A percentile compares a stretch with the other conserved stretches of the same genome.
phyloP scores from a whole-genome alignment of 1,140 invertebrate genomes.

The Papilio machaon region DNA sequence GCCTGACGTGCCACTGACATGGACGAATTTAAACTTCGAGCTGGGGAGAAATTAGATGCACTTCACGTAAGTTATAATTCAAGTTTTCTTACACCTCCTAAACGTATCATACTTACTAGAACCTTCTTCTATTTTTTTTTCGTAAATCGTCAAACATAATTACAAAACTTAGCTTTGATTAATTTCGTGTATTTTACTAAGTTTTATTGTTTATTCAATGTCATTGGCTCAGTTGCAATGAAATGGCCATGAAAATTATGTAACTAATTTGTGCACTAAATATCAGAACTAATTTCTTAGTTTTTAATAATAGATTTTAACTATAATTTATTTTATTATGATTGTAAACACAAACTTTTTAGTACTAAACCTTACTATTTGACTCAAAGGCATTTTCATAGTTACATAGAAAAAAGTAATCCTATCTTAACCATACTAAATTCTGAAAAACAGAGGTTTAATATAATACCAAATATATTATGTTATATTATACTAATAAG shows the following conservation, averaged over 20 bases:
- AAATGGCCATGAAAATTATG: slow-evolving; percentile 64
- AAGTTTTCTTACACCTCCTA: neutral
- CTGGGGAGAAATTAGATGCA: slow-evolving; percentile 72
- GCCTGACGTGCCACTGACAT: slow-evolving; percentile 57
- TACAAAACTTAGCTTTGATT: neutral
- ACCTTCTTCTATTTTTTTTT: neutral
- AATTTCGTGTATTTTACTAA: slow-evolving; percentile 21
- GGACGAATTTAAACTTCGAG: slow-evolving; percentile 73
- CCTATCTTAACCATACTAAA: no score
- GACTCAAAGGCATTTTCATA: no score
- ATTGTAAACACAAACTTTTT: no score
- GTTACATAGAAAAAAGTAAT: no score
- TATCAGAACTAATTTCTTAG: no score
- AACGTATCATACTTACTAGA: neutral
- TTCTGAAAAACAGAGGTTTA: no score
- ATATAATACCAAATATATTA: no score
- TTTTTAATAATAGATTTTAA: neutral
- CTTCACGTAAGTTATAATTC: slow-evolving; percentile 65
- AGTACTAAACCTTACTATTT: no score
- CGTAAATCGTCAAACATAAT: neutral
- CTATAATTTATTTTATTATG: neutral
- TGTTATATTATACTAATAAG: no score
- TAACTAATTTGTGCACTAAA: slow-evolving; percentile 53
- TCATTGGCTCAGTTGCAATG: slow-evolving; percentile 45
- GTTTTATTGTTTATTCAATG: slow-evolving; percentile 48